Evolutionary conservation across 2,113 vertebrate species (phyloP), one percentile per base, ranked within the genome.

Genomic region (Furnarius figulus): DNA sequence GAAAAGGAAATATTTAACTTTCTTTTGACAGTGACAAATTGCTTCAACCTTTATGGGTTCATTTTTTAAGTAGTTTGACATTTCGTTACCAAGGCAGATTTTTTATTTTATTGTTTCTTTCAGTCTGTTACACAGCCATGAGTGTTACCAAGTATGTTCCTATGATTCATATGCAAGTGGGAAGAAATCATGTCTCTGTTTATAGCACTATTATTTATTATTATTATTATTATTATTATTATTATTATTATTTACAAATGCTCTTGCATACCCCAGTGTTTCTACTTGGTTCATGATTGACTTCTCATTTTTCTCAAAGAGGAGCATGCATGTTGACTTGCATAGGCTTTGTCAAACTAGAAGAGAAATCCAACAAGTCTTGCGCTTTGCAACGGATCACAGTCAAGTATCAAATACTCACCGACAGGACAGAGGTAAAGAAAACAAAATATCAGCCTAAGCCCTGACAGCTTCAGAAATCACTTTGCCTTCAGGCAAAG

Each of bases 1-100:
- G 82, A 89, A 81, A 62, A 90, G 62, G 59, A 96, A 96, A 93
- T 90, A 92, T 47, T 76, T 93, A 86, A 28, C 66, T 71, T 28
- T 55, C 58, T 46, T 83, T 82, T 89, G 75, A 58, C 87, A 91
- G 56, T 90, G 84, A 96, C 93, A 91, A 97, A 95, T 90, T 80
- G 65, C 62, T 90, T 85, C 82, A 96, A 58, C 81, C 30, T 90
- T 94, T 77, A 58, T 5, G 25, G 59, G 35, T 71, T 89, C 71
- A 58, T 66, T 90, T 90, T 91, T 76, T 67, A 88, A 73, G 50
- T 25, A 88, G 62, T 55, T 62, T 95, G 86, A 85, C 72, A 86
- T 94, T 96, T 97, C 0, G 2, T 80, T 82, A n/a, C 75, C 30
- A 78, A 82, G 65, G 46, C 35, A 59, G 21, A 35, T 73, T 65